Evolutionary conservation across 2,888 invertebrate species (phyloP), one percentile per base, ranked within the genome.

Genomic region (Cephus pulcher): DNA sequence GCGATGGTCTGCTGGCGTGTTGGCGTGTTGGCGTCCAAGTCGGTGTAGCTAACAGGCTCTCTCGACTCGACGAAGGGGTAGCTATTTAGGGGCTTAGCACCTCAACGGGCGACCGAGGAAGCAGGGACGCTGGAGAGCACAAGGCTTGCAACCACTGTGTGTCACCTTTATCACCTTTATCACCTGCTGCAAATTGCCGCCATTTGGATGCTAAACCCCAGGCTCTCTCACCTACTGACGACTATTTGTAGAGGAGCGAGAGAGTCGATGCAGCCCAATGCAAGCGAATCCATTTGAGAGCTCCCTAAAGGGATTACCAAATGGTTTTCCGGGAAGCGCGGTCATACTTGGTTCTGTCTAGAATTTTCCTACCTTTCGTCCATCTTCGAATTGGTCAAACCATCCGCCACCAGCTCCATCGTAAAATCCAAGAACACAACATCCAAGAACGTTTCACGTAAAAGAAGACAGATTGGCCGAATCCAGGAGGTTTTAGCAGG

Each of bases 111-210:
- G 82, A 83, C 75, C 74, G 80, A 40, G 76, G 80, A 79, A 73
- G 76, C 75, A 77, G 82, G 74, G 74, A 81, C 76, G 40, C 40
- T 40, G 83, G 82, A 81, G 85, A 84, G 82, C 82, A 86, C 82
- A 84, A 79, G 84, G 82, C 84, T 84, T 81, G 86, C 88, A 86
- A 89, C 89, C 90, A 86, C 89, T 87, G 87, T 87, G 40, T 82
- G 90, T 90, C 90, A 90, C 90, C 90, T 91, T 90, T 90, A 90
- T 90, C 90, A 90, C 90, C 90, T 91, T 90, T 90, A 91, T 91
- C 90, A 89, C 91, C 90, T 89, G 89, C 88, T 89, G 89, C 90
- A 91, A 90, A 91, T 91, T 91, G 90, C 90, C 88, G 83, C 90
- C 89, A 90, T 91, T 91, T 90, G 88, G 88, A 91, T 90, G 90